Evolutionary conservation across 1,140 invertebrate species (phyloP).

Genomic region (Leptoteleia sp.): DNA sequence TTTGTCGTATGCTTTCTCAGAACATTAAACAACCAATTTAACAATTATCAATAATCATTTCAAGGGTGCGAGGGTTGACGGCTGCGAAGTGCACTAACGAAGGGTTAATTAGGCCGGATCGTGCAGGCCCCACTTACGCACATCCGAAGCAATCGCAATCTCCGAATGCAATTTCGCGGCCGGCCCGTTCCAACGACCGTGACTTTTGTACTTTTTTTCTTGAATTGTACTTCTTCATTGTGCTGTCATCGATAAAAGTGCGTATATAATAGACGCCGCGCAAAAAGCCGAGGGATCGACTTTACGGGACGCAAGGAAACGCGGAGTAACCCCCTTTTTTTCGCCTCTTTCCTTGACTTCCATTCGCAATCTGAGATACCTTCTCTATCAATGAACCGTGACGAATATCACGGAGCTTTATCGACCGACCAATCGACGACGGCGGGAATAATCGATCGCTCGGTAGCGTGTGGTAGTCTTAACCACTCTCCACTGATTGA

Average conservation of each 20-base stretch:
- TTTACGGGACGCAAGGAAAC: conserved; percentile 58
- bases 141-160: conserved; percentile 10
- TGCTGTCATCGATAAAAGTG: conserved; percentile 66
- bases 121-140: not conserved
- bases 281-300: conserved; percentile 47
- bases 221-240: conserved; percentile 51
- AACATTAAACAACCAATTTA: no score
- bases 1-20: no score
- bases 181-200: conserved; percentile 18
- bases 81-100: no score
- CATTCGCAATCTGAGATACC: conserved; percentile 59
- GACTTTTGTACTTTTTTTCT: conserved; percentile 60
- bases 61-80: no score
- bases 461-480: conserved; percentile 54
- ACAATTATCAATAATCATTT: no score
- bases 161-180: conserved; percentile 17
- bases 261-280: conserved; percentile 54
- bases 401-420: conserved; percentile 64
- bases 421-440: conserved; percentile 48
- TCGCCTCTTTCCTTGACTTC: conserved; percentile 62
- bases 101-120: no score
- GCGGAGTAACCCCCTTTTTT: conserved; percentile 49
- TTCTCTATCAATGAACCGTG: conserved; percentile 67
- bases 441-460: conserved; percentile 63
- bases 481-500: conserved; percentile 53